Evolutionary conservation across 2,113 vertebrate genomes (phyloP).

Genomic region (Vidua macroura): DNA sequence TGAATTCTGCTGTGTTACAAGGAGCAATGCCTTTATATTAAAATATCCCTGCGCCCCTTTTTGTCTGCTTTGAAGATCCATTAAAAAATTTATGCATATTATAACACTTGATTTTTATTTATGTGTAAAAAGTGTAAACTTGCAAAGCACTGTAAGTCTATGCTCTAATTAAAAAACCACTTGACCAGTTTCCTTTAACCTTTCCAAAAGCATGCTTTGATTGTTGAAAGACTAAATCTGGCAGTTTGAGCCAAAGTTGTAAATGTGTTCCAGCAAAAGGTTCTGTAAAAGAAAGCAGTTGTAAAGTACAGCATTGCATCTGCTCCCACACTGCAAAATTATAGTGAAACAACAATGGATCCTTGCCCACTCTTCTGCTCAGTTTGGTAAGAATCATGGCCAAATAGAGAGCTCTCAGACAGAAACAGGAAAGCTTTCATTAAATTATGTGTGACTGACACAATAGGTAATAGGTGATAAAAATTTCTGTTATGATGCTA

Average conservation of each 20-base stretch:
- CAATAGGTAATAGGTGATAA: neutral
- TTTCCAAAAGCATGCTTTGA: neutral
- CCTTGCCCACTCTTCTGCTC: neutral
- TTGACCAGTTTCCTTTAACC: neutral
- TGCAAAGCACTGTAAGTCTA: neutral
- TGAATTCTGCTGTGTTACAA: neutral
- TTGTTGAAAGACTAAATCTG: neutral
- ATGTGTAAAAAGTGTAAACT: neutral
- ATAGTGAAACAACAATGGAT: neutral
- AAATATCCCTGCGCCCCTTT: neutral
- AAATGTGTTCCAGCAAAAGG: neutral
- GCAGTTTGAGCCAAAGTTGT: neutral
- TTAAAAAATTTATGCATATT: neutral
- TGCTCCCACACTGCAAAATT: neutral
- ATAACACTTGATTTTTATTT: neutral
- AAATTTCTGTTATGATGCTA: neutral
- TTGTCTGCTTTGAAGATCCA: neutral
- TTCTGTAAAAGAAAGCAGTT: neutral
- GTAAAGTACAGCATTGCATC: neutral
- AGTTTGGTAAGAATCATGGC: neutral
- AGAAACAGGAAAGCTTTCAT: neutral
- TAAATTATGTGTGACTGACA: neutral
- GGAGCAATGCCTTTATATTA: neutral
- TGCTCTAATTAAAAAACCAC: neutral
- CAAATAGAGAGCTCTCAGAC: neutral